Base-by-base conservation (phyloP, 1,140 invertebrate genomes). In the Diorhabda elongata region DNA sequence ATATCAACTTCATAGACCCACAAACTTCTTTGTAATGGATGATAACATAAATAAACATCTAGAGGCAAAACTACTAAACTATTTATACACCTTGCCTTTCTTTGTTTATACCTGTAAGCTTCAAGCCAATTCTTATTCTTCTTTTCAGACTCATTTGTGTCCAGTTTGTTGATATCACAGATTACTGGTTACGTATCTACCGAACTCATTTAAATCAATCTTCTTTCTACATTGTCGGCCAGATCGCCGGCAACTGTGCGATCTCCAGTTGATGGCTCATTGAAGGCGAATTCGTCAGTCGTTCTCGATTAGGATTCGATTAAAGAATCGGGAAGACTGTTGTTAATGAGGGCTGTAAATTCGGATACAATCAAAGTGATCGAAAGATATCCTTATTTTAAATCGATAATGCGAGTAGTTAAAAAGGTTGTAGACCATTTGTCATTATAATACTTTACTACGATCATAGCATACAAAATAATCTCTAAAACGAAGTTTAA, bases 131-230 rank as follows among this genome's bases (percentile, higher is more conserved):
- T 26, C 26, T 26, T 26, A 26, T 26, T 26, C 26, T 26, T 26
- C 26, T 26, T 26, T 26, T 26, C 26, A 52, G 47, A 52, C 47
- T 52, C 47, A 52, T 52, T 52, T 52, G 47, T 52, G 47, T 52
- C 47, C 47, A 52, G 6, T 52, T 52, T 4, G 47, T n/a, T n/a
- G 47, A 52, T 52, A 6, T 52, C 47, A 43, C 59, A 61, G 42
- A 61, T 61, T 61, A 43, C 59, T 5, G 59, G 59, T 61, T 61
- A 42, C 26, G 47, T 8, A 6, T 52, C 47, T 3, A 6, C n/a
- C 47, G 47, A 52, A 8, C 59, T 43, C 59, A 42, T 61, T 61
- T 42, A 61, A 61, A 61, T 61, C 59, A 42, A 61, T 61, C n/a
- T 43, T 26, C 26, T 43, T 7, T n/a, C 41, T 42, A 8, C 42